Evolutionary conservation across 2,113 vertebrate species (phyloP).

Genomic region (Naja naja): DNA sequence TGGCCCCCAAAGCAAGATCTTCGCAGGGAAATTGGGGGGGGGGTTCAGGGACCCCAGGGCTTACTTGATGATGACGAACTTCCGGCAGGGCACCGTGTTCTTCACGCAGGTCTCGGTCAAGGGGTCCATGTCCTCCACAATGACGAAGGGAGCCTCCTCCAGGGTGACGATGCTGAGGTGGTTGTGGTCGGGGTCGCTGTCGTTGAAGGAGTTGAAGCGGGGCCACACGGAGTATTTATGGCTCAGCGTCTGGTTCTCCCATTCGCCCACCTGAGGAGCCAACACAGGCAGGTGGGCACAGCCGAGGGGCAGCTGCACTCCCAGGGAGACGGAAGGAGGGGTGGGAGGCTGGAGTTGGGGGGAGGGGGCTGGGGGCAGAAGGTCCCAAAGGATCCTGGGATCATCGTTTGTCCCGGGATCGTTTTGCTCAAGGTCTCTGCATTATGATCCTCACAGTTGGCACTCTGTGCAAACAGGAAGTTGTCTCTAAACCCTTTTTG

Average conservation of each 20-base stretch:
- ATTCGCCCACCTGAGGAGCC: constrained; percentile 85
- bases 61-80: constrained; percentile 92
- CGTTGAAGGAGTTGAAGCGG: constrained; percentile 87
- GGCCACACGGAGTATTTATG: constrained; percentile 96
- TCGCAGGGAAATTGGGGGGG: not conserved
- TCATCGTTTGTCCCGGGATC: not conserved
- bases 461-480: not conserved
- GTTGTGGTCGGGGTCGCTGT: constrained; percentile 91
- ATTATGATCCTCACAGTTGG: too few relatives aligned
- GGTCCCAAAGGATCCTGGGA: not conserved
- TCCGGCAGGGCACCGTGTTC: constrained; percentile 94
- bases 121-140: constrained; percentile 94
- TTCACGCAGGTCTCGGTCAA: constrained; percentile 94
- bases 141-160: constrained; percentile 96
- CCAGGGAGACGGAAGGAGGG: not conserved
- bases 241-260: constrained; percentile 91
- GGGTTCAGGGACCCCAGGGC: constrained; percentile 26
- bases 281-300: constrained; percentile 19
- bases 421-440: not conserved
- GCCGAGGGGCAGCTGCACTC: not conserved
- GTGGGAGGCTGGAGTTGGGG: not conserved
- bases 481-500: not conserved
- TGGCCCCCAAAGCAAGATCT: not conserved
- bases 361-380: not conserved
- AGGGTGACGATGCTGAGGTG: constrained; percentile 97